Evolutionary conservation across 1,140 invertebrate species (phyloP).

Genomic region (Scaptodrosophila lebanonensis): DNA sequence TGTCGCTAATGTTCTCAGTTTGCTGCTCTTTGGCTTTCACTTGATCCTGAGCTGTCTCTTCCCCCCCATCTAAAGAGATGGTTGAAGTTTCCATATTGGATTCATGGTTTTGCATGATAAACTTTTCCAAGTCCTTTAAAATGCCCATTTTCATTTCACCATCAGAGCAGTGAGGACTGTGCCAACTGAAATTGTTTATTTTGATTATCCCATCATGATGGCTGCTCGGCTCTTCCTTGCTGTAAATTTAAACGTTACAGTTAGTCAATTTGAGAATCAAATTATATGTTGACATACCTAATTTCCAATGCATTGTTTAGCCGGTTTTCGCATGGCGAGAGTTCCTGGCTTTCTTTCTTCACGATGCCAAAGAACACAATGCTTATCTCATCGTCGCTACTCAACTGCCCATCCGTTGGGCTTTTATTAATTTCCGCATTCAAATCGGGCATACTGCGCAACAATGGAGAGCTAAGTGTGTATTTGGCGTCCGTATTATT

Average conservation of each 20-base stretch:
- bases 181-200: slow-evolving; percentile 36
- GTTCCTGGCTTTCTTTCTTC: slow-evolving; percentile 5
- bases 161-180: slow-evolving; percentile 21
- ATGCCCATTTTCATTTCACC: slow-evolving; percentile 15
- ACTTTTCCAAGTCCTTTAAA: not conserved
- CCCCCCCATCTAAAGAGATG: too few relatives aligned
- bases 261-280: too few relatives aligned
- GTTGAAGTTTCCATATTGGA: too few relatives aligned
- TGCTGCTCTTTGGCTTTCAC: too few relatives aligned
- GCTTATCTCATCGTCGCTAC: slow-evolving; percentile 32
- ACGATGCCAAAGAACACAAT: slow-evolving; percentile 24
- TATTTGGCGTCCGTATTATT: slow-evolving; percentile 2
- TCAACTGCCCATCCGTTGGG: not conserved
- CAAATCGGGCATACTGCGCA: slow-evolving; percentile 22
- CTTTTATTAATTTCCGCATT: not conserved
- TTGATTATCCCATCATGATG: slow-evolving; percentile 1
- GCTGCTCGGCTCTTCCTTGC: not conserved
- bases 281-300: too few relatives aligned
- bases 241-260: too few relatives aligned
- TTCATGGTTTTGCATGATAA: not conserved
- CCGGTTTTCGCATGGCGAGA: not conserved
- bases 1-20: too few relatives aligned
- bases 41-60: too few relatives aligned
- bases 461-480: not conserved
- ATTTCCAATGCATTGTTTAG: not conserved